Evolutionary conservation across 2,113 vertebrate species (phyloP).

Genomic region (Eulemur macaco): DNA sequence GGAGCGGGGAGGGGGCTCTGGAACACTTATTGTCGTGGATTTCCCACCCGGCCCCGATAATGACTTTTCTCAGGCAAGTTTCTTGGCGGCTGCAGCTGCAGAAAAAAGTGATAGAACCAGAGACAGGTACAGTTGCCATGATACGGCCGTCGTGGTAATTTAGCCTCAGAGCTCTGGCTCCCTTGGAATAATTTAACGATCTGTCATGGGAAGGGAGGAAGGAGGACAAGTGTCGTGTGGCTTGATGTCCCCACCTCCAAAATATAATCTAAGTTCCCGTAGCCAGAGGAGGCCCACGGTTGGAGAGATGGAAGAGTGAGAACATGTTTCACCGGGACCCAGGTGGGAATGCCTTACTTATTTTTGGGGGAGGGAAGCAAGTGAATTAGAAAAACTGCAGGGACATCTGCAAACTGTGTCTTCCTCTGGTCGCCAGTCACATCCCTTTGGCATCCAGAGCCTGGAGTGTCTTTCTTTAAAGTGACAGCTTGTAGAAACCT

Average conservation of each 20-base stretch:
- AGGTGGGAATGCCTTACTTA: not conserved
- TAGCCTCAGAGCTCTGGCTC: not conserved
- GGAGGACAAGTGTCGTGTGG: not conserved
- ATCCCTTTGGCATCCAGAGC: not conserved
- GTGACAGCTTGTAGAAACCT: not conserved
- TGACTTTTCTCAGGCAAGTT: constrained; percentile 55
- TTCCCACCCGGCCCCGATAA: not conserved
- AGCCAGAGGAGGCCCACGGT: not conserved
- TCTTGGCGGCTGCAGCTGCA: fast-evolving
- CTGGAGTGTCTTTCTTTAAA: not conserved
- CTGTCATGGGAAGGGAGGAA: not conserved
- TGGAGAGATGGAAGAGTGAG: not conserved
- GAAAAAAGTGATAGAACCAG: not conserved
- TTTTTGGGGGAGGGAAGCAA: not conserved
- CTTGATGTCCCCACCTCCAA: not conserved
- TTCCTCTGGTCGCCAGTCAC: fast-evolving
- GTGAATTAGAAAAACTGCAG: not conserved
- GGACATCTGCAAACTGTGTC: not conserved
- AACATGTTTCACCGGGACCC: not conserved
- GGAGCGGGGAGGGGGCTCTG: not conserved
- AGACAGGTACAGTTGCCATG: constrained; percentile 68
- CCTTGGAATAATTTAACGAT: not conserved
- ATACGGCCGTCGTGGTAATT: not conserved
- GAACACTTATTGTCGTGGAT: fast-evolving
- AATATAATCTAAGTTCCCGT: not conserved